Evolutionary conservation across 2,888 invertebrate genomes (phyloP), one percentile per base, ranked within the genome.

Genomic region (Congeria kusceri): DNA sequence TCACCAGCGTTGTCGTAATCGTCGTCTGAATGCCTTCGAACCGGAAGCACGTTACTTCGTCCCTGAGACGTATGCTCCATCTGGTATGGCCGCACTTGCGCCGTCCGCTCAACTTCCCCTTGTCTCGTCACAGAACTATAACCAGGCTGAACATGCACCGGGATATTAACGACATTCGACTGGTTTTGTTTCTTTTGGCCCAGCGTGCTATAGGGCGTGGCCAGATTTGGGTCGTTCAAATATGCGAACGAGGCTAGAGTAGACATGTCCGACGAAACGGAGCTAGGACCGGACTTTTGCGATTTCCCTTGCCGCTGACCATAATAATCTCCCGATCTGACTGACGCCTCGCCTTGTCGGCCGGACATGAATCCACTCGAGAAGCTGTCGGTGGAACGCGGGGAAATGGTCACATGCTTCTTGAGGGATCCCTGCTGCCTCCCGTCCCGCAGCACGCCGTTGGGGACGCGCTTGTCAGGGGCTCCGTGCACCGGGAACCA

Each of bases 1-100:
- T 87, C 88, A 7, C 77, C 86, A 0, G 87, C 78, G 69, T 90
- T 89, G 75, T 91, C 90, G 78, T 91, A 90, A 67, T 90, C 90
- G 61, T 89, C 89, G 63, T 88, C 88, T n/a, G 76, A 86, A 27
- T 80, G 77, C 7, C 83, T 77, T 29, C 83, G 64, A 3, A 56
- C 46, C 1, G 80, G 83, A 11, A 66, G 39, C 25, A 65, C 61
- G 58, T 78, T 83, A 20, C 77, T 70, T 25, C 77, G 67, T 28
- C 27, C 53, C 46, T 46, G 47, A 15, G 57, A 47, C 1, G 62
- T 61, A 68, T 78, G 78, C n/a, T 83, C 83, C 11, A 58, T 46
- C n/a, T 79, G 67, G 47, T 80, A 83, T 23, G 79, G 83, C 2
- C 73, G 67, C 11, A 80, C 80, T 25, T 74, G 79, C 0, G 70